Base-by-base conservation (phyloP, 2,797 vertebrate species). In the Melanotaenia parkinsoni region DNA sequence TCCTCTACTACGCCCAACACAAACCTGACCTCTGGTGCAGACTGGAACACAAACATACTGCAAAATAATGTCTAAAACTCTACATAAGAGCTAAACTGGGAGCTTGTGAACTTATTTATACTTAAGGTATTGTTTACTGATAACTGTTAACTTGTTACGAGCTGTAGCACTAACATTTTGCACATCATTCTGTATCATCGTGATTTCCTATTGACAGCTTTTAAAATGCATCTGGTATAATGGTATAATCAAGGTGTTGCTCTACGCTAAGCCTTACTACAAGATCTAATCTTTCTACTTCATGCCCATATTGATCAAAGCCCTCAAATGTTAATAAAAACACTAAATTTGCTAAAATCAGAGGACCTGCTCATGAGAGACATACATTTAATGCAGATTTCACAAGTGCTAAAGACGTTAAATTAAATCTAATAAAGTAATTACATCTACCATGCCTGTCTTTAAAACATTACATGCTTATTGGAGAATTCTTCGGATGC, bases 21-120 rank as follows among this genome's bases (percentile, higher is more conserved):
- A 85, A 77, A 76, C 67, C 75, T 81, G 81, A 82, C 78, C 75
- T 85, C 80, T 71, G 45, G 72, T 67, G 56, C 75, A 66, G 50
- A 83, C 71, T 35, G 72, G 59, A 85, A 81, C 53, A 72, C 66
- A 81, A 86, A 79, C 72, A 72, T 5, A 67, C 24, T 63, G 54
- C 24, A 43, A 83, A 83, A 72, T 63, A 66, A 61, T 56, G 69
- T 37, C 64, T 50, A 0, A 50, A 37, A 30, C 51, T 30, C 24
- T 62, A 28, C 40, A 59, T 0, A 1, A 68, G 47, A 71, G 50
- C 57, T 37, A 47, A 66, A 66, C 67, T 37, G 6, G 60, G 71
- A 80, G 66, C 38, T 64, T 14, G 38, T 67, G 7, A 69, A 58
- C 26, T 53, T 14, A 10, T 7, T 67, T 45, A 59, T 2, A 50